phyloP scores from a whole-genome alignment of 2,797 vertebrate species.

The Hapalemur alaotrensis region DNA sequence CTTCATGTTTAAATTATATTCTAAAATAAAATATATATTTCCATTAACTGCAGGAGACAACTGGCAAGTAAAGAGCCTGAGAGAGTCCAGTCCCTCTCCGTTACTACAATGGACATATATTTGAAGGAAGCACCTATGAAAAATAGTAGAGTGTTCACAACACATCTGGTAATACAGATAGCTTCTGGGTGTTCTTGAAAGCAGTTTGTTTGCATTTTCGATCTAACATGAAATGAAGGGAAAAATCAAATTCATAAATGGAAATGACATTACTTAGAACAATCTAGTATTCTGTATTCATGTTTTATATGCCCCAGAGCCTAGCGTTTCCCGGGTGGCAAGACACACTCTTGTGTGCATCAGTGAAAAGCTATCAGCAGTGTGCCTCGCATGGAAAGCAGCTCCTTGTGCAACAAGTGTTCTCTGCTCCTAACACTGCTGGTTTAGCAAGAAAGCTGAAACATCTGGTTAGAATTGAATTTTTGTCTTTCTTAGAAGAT shows the following conservation, averaged over 20 bases:
- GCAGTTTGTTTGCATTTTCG: conserved; percentile 68
- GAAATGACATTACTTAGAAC: conserved; percentile 3
- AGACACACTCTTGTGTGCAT: neutral
- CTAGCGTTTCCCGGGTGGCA: neutral
- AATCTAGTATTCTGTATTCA: neutral
- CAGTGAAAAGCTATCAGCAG: neutral
- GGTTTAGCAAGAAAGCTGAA: accelerated
- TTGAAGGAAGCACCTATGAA: conserved; percentile 68
- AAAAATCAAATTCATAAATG: conserved; percentile 57
- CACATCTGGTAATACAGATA: conserved; percentile 72
- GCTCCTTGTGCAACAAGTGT: neutral
- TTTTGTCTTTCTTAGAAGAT: neutral
- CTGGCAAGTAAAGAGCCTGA: conserved; percentile 71
- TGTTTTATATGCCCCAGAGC: accelerated
- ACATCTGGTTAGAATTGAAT: neutral
- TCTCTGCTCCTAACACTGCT: neutral
- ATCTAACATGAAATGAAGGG: conserved; percentile 46
- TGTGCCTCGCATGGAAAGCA: accelerated
- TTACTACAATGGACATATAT: conserved; percentile 70
- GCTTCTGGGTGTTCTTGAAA: conserved; percentile 74
- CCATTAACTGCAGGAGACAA: conserved; percentile 81
- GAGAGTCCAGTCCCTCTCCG: conserved; percentile 70
- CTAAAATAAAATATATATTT: conserved; percentile 80
- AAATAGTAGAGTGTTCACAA: conserved; percentile 65
- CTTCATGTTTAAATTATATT: conserved; percentile 80